These are phyloP conservation scores for Anadara kagoshimensis DNA, from an alignment of 1,140 invertebrate species.

Conservation along the genomic window DNA sequence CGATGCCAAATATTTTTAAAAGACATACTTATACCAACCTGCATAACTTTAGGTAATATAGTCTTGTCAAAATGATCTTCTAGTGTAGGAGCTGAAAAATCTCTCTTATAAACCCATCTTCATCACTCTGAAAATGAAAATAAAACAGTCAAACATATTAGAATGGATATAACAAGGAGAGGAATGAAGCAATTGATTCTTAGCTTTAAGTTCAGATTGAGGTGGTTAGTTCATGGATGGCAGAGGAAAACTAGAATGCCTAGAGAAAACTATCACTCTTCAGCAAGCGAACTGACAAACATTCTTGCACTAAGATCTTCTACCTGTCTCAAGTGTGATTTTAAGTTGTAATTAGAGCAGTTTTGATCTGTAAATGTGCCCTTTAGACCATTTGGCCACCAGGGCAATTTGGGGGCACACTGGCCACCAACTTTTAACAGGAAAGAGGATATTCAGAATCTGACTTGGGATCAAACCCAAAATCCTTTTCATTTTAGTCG, in stretches of 20 bases:
- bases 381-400: no score
- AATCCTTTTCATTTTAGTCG: no score
- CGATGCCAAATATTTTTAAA: not conserved
- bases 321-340: no score
- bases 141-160: not conserved
- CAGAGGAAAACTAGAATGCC: not conserved
- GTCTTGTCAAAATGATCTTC: constrained; percentile 99
- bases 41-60: constrained; percentile 99
- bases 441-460: no score
- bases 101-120: constrained; percentile 95
- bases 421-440: no score
- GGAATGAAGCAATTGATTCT: not conserved
- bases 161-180: not conserved
- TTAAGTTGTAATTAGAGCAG: no score
- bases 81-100: constrained; percentile 96
- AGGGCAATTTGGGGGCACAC: no score
- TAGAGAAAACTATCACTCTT: no score
- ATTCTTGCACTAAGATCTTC: no score
- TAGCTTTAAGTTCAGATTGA: not conserved
- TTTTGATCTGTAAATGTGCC: no score
- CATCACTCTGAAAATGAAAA: constrained; percentile 81
- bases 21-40: constrained; percentile 76
- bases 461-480: no score
- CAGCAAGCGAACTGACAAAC: no score
- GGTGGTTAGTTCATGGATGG: not conserved